Base-by-base conservation (phyloP, 2,888 invertebrate genomes). In the Branchinecta sandiegonensis region DNA sequence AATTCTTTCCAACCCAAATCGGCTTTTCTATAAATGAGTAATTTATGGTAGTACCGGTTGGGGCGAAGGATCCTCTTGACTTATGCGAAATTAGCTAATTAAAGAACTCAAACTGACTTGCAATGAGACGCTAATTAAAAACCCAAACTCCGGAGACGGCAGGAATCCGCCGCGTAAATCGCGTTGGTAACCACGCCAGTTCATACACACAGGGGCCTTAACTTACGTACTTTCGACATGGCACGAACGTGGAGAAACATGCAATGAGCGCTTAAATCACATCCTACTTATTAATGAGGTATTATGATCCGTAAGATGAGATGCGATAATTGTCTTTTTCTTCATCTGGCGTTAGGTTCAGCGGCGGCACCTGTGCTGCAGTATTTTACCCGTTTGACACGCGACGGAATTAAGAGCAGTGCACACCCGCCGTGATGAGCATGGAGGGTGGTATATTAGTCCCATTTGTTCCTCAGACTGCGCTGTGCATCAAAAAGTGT, bases 391-490 rank as follows among this genome's bases (percentile, higher is more conserved):
- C 14, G n/a, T 56, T 8, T 56, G 56, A 56, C 56, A 56, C 56
- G 56, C 56, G 56, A 56, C 56, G 56, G 56, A 56, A 56, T 56
- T 56, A 56, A 56, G 56, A 56, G 56, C 56, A 56, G 56, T 14
- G 56, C 56, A 17, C 56, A 14, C 56, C 56, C 56, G 56, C 56
- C 17, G 56, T 17, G n/a, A 8, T 8, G 56, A 56, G 14, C 56
- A 17, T 56, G 56, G 56, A 56, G 56, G 56, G 56, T 56, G 56
- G 56, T 56, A 56, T 56, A 56, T 56, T 56, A 56, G 56, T 17
- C 56, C 17, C 17, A 56, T 56, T 56, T 17, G 17, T 56, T 56
- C 56, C 56, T 14, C 17, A 9, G n/a, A 56, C 14, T 56, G 56
- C 17, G 56, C 17, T 56, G 11, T 56, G 56, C 56, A 10, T 56